Base-by-base conservation (phyloP, 2,888 invertebrate genomes). In the Hypselothyrea guttata region DNA sequence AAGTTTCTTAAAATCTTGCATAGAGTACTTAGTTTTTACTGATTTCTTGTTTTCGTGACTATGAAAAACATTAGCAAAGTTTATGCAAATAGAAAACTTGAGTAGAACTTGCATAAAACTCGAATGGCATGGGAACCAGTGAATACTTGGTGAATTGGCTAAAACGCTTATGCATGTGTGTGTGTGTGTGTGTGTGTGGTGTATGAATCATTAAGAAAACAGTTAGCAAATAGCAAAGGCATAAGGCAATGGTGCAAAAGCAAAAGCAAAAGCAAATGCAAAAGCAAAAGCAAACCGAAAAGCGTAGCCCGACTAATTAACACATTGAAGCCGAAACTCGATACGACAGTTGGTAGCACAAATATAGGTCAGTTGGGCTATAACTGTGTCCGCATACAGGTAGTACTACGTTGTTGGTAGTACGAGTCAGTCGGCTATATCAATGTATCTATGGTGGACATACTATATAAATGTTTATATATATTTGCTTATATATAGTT, bases 221-320 rank as follows among this genome's bases (percentile, higher is more conserved):
- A 40, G 60, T 58, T 71, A 48, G 46, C 51, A 35, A n/a, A n/a
- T n/a, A 61, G 61, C 33, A 57, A 49, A 12, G 44, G 12, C 12
- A 8, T 40, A 4, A 13, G 31, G n/a, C 42, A 7, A 35, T 16
- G 18, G n/a, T n/a, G n/a, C n/a, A n/a, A n/a, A n/a, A 61, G 61
- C 33, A 57, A 49, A 12, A 47, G 12, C 12, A 8, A 49, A 4
- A 13, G 31, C 12, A 42, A 7, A 35, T 16, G 18, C 18, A 11
- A 40, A 44, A 22, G 48, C 52, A 48, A 71, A 71, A 51, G 35
- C 49, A 75, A 59, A 61, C 55, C 75, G 61, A 62, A 71, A 55
- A 71, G 58, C 51, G 22, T 22, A 22, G 22, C 5, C 22, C 58
- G 84, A 74, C 79, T 77, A 77, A 77, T 84, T 77, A 77, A 77